phyloP scores from a whole-genome alignment of 1,140 invertebrate genomes.

The Holcopasites calliopsidis region DNA sequence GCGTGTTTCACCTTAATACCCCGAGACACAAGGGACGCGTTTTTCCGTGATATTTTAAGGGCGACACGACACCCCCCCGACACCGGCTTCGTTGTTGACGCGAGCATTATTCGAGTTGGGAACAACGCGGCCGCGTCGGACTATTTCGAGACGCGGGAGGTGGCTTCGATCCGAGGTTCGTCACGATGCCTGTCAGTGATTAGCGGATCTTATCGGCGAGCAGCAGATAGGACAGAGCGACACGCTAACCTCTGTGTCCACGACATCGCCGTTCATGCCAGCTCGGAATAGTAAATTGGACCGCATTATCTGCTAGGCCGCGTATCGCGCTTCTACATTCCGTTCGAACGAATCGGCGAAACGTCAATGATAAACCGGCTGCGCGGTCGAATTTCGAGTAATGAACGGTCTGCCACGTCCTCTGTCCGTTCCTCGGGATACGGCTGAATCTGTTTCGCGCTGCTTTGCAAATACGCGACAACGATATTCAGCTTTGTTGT shows the following conservation, averaged over 20 bases:
- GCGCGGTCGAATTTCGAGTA: slow-evolving; percentile 19
- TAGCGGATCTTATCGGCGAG: slow-evolving; percentile 34
- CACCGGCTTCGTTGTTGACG: slow-evolving; percentile 3
- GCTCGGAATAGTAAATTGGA: slow-evolving; percentile 52
- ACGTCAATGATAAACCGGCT: slow-evolving; percentile 51
- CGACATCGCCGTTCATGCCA: slow-evolving; percentile 55
- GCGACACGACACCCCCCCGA: neutral
- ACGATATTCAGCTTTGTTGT: too few species aligned
- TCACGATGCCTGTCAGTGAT: slow-evolving; percentile 44
- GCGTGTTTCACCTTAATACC: slow-evolving; percentile 12
- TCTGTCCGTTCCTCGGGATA: neutral
- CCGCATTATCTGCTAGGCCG: slow-evolving; percentile 43
- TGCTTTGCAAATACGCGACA: neutral
- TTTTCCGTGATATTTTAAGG: neutral
- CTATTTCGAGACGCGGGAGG: neutral
- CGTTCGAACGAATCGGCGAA: slow-evolving; percentile 20
- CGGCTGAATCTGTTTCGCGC: neutral
- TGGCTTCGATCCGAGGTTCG: slow-evolving; percentile 13
- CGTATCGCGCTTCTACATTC: slow-evolving; percentile 39
- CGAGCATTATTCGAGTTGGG: slow-evolving; percentile 7
- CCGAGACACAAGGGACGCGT: neutral
- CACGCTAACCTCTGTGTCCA: slow-evolving; percentile 10
- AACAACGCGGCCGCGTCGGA: too few species aligned
- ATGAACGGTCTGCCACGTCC: slow-evolving; percentile 24
- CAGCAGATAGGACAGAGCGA: slow-evolving; percentile 11